Base-by-base conservation (phyloP, 2,888 invertebrate species). In the Chorisops tibialis region DNA sequence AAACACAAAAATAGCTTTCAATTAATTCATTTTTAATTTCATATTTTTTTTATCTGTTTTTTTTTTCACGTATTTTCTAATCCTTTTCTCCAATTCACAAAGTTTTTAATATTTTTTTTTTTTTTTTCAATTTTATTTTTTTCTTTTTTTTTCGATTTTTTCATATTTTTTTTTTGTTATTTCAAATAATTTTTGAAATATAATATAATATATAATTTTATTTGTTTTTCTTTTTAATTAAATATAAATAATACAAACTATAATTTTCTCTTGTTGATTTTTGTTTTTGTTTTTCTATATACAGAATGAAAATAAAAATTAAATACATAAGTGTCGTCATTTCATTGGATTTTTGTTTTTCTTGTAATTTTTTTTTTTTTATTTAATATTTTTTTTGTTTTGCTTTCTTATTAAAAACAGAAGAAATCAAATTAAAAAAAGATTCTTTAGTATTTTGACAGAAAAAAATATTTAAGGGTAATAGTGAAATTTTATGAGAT, bases 121-220 rank as follows among this genome's bases (percentile, higher is more conserved):
- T 67, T 39, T 58, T 64, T 66, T 67, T 64, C 66, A 62, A 66
- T 67, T 65, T 64, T 59, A 65, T 56, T 54, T 60, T 41, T 61
- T 35, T 50, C 38, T 63, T 61, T 63, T 51, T 63, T 67, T 61
- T 61, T 62, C 62, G 48, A 54, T 61, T 52, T 39, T 14, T 41
- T 41, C 35, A 35, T 50, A 16, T 50, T 12, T 54, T 51, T 18
- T 39, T 54, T 41, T 41, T 6, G 22, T n/a, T 21, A 41, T 54
- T 54, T 39, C n/a, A 39, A 21, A 60, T 61, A 38, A 60, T 56
- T 58, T 7, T 41, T 37, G 30, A 35, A 41, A 52, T 51, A 48
- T 54, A 22, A 21, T 18, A 48, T 50, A 49, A 48, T 63, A 59
- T 45, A 62, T 59, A 59, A 52, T 50, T 60, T 58, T 54, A 6